Base-by-base conservation (phyloP, 2,113 vertebrate genomes). In the Nibea coibor region DNA sequence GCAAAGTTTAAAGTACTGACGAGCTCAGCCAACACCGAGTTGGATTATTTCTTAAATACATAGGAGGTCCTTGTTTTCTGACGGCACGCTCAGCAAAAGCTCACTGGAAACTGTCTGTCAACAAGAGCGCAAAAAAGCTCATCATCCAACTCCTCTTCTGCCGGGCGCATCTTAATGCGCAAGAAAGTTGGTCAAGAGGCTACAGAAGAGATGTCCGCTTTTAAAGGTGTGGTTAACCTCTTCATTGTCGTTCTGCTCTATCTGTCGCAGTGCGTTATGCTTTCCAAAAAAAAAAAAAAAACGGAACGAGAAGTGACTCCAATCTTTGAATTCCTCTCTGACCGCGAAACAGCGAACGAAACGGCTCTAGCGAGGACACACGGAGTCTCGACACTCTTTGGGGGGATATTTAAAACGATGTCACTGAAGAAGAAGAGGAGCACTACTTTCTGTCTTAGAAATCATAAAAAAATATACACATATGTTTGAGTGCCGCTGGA, bases 141-240 rank as follows among this genome's bases (percentile, higher is more conserved):
- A 73, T 78, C 86, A 84, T 86, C 87, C 91, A 90, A 47, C 75
- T 88, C 73, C 78, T 73, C 87, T 78, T 80, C 85, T 12, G 75
- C 28, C 58, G 82, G 88, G 87, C 91, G 90, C 90, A 93, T 91
- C 90, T 88, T 89, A 85, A 71, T 73, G 88, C 91, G 89, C 89
- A 86, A 86, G 84, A 51, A 86, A 91, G 88, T 76, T 75, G 85
- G 88, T 94, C 94, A 94, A 87, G 94, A 91, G 90, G 89, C 81
- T 79, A 63, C 81, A 17, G 79, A 63, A 77, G 84, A 86, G 86
- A 90, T 81, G 91, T 94, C 88, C 90, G 91, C 92, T 85, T 78
- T 87, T 91, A 91, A 92, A 94, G 88, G 75, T 89, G 87, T 83
- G 87, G 87, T 92, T 86, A 88, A 91, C 86, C 87, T 92, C 90